Evolutionary conservation across 2,113 vertebrate species (phyloP), one percentile per base, ranked within the genome.

Genomic region (Echinops telfairi): DNA sequence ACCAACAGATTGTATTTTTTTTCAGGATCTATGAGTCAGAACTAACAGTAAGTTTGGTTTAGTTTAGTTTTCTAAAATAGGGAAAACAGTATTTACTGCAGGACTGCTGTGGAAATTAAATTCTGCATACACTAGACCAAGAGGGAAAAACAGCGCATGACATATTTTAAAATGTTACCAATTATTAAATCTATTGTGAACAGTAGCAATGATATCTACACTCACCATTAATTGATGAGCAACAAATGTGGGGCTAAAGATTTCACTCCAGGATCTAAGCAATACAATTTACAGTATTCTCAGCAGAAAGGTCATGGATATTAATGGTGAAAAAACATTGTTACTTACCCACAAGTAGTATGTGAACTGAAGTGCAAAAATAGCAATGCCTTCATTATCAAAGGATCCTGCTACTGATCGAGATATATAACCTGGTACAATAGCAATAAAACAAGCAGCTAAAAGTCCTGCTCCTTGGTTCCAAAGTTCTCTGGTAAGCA

Each of bases 311-410:
- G 87, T 92, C 75, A 73, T 27, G 4, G 1, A 17, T 25, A 79
- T 82, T 77, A 83, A 83, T 9, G 19, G 62, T 7, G 84, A 64
- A 29, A 83, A 95, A 92, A 86, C 57, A 92, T 77, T 73, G 96
- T 97, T 97, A 98, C 99, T 99, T 98, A 99, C 99, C 99, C 99
- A 99, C 96, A 99, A 99, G 97, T 99, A 99, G 98, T 99, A 99
- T 88, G 99, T 99, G 98, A 99, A 99, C 97, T 99, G 99, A 97
- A 99, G 98, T 95, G 99, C 99, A 97, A 99, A 99, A 98, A 99
- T 99, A 97, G 99, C 99, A 94, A 99, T 99, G 98, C 99, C 99
- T 98, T 99, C 99, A 77, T 99, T 99, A 98, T 99, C 99, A 95
- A 99, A 99, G 5, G 99, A 99, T 94, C 99, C 99, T 22, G 99